These are phyloP conservation scores for Odocoileus virginianus DNA, from an alignment of 2,113 vertebrate genomes.

Conservation along the genomic window DNA sequence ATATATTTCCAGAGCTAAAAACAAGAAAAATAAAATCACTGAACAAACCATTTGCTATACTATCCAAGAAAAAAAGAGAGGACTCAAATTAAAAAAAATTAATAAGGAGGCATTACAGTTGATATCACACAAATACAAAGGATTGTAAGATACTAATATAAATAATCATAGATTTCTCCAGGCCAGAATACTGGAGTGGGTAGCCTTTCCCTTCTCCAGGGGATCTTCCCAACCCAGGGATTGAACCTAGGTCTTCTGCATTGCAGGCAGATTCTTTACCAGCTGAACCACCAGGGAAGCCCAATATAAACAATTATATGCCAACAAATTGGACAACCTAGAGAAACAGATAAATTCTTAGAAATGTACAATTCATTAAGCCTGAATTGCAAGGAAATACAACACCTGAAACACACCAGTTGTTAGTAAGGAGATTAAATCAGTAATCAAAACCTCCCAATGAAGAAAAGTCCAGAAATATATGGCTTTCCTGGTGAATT, in stretches of 20 bases:
- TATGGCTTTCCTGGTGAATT: neutral
- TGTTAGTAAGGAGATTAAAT: neutral
- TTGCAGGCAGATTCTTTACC: neutral
- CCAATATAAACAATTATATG: neutral
- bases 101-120: neutral
- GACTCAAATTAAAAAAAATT: neutral
- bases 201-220: neutral
- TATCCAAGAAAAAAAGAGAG: neutral
- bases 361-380: neutral
- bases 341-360: neutral
- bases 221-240: neutral
- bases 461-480: neutral
- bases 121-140: neutral
- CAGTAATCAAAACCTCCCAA: neutral
- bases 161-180: neutral
- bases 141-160: neutral
- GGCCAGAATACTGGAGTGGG: neutral
- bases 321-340: neutral
- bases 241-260: neutral
- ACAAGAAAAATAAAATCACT: neutral
- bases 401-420: neutral
- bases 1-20: neutral
- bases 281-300: neutral
- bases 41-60: neutral
- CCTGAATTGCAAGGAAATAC: neutral